Percentiles rank a stretch among this genome's conserved stretches.
Conservation (phyloP, 2,888 invertebrate genomes). For the Carterocephalus palaemon region DNA sequence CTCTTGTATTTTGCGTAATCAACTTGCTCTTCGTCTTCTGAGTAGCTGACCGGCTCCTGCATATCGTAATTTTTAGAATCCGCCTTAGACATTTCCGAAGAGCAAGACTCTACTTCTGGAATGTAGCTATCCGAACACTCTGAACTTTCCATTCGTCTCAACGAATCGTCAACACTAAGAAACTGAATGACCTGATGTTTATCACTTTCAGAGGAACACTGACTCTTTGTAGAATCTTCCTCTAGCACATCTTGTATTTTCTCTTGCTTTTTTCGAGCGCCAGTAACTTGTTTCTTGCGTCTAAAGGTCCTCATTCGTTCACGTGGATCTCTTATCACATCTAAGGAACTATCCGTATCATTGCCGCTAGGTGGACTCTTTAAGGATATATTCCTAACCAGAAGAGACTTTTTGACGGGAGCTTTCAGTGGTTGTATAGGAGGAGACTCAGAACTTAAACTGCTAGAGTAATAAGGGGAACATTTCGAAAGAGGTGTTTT, state of each 20-base stretch:
- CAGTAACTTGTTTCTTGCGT: slow-evolving; percentile 81
- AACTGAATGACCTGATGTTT: slow-evolving; percentile 60
- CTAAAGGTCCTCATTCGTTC: slow-evolving; percentile 83
- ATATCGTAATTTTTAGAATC: slow-evolving; percentile 66
- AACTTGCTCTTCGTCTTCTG: slow-evolving; percentile 78
- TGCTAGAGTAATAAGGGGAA: slow-evolving; percentile 87
- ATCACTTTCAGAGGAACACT: slow-evolving; percentile 74
- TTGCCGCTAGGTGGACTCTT: slow-evolving; percentile 87
- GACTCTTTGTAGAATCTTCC: slow-evolving; percentile 74
- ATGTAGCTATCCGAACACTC: slow-evolving; percentile 84
- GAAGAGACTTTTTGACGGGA: slow-evolving; percentile 81
- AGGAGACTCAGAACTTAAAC: slow-evolving; percentile 85
- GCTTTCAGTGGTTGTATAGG: slow-evolving; percentile 83
- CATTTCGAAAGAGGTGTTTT: slow-evolving; percentile 82
- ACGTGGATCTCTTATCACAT: slow-evolving; percentile 83
- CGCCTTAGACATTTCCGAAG: slow-evolving; percentile 79
- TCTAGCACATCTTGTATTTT: slow-evolving; percentile 77
- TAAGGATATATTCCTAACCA: slow-evolving; percentile 79
- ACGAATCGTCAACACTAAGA: slow-evolving; percentile 62
- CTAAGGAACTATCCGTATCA: slow-evolving; percentile 85
- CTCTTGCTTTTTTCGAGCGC: slow-evolving; percentile 77
- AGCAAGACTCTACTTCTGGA: slow-evolving; percentile 81
- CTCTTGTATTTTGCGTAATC: slow-evolving; percentile 69
- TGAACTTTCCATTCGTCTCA: slow-evolving; percentile 80
- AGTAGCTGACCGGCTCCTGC: slow-evolving; percentile 65